Base-by-base conservation (phyloP, 2,888 invertebrate genomes). In the Liodrosophila aerea region DNA sequence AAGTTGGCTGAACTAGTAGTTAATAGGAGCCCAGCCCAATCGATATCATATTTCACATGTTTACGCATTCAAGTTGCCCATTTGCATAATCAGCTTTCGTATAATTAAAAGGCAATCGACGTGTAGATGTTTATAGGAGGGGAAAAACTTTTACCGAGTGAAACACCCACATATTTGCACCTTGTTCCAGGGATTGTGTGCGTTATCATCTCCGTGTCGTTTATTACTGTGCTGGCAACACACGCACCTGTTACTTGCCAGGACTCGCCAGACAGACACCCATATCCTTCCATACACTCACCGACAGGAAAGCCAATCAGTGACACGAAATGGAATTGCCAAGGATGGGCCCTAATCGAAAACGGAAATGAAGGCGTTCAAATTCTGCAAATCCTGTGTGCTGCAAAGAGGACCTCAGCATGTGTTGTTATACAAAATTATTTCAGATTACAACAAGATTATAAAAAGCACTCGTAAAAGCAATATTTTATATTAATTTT, bases 71-170 rank as follows among this genome's bases (percentile, higher is more conserved):
- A 36, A 37, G 49, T 31, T 13, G 22, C 13, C 33, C 46, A 80
- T 77, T 77, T 84, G 63, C 81, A 83, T 83, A 83, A 77, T 76
- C 84, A 80, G 81, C 77, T 73, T 65, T 46, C 50, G 43, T 65
- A 67, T 80, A 77, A 77, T 77, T 77, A 77, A 83, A 76, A 76
- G 81, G 64, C 76, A 54, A 80, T 80, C 71, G 70, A 43, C 47
- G 22, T 22, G 22, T 22, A 22, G 22, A 22, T 2, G 22, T 22
- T 22, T 22, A 5, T 5, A 22, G 22, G 3, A 22, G n/a, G n/a
- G 18, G 7, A 39, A 15, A 15, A 37, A 12, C 37, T 16, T 12
- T 57, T 60, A 4, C 50, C 40, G 50, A 50, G 53, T 36, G 53
- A 8, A 13, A 43, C 61, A 47, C 40, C 52, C 46, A 46, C 63